A percentile compares a stretch with the other conserved stretches of the same genome.
These are phyloP conservation scores for Eleginops maclovinus DNA, from an alignment of 2,113 vertebrate genomes.

Conservation along the genomic window DNA sequence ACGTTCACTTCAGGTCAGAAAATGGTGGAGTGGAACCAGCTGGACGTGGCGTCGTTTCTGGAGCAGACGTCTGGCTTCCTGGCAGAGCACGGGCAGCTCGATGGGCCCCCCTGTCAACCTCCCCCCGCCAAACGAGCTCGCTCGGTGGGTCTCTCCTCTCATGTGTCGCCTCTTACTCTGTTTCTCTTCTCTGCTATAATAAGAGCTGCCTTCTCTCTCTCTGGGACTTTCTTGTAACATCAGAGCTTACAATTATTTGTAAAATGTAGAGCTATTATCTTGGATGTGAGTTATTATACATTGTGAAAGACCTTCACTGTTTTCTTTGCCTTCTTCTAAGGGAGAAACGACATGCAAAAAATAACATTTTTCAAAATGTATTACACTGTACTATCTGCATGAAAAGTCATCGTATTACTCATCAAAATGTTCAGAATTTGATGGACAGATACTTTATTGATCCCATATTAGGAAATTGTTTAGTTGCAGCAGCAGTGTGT, in stretches of 20 bases:
- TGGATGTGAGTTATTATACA: background rate
- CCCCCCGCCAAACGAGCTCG: slow-evolving; percentile 93
- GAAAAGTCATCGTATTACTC: background rate
- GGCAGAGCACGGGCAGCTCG: slow-evolving; percentile 95
- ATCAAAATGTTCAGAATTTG: background rate
- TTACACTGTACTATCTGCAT: background rate
- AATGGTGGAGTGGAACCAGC: slow-evolving; percentile 97
- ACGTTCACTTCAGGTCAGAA: slow-evolving; percentile 89
- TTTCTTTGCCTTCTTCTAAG: background rate
- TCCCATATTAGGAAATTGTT: too few species aligned
- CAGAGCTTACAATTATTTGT: background rate
- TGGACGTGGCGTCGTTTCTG: slow-evolving; percentile 96
- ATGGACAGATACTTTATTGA: too few species aligned
- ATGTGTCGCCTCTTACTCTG: slow-evolving; percentile 12
- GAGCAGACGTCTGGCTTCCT: slow-evolving; percentile 97
- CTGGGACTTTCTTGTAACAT: slow-evolving; percentile 15
- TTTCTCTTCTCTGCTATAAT: slow-evolving; percentile 1
- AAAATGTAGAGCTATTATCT: slow-evolving; percentile 3
- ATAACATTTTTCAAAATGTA: background rate
- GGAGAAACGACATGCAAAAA: background rate
- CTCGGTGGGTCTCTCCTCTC: slow-evolving; percentile 88
- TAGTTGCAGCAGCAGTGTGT: too few species aligned
- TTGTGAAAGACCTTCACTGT: background rate
- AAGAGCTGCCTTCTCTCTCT: background rate
- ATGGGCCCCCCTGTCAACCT: slow-evolving; percentile 92